A percentile compares a stretch with the other conserved stretches of the same genome.
These are phyloP conservation scores for Rhyacichthys aspro DNA, from an alignment of 2,797 vertebrate genomes.

Conservation along the genomic window DNA sequence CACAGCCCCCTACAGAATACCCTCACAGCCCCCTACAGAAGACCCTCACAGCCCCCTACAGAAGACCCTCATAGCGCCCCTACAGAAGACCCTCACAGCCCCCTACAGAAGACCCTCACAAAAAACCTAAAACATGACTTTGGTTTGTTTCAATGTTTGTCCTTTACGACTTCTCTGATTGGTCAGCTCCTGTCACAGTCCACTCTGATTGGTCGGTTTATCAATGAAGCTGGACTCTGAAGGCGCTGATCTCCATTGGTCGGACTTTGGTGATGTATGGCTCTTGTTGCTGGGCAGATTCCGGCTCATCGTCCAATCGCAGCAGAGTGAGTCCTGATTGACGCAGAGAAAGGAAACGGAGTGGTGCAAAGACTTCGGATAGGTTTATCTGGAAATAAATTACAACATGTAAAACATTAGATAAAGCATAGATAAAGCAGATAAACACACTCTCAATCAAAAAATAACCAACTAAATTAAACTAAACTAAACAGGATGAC, in stretches of 20 bases:
- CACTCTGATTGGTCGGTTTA: constrained; percentile 35
- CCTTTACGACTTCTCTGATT: background rate
- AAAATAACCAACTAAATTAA: background rate
- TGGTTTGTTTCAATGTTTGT: too few species aligned
- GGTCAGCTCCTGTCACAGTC: background rate
- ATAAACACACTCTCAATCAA: constrained; percentile 14
- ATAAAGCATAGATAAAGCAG: constrained; percentile 13
- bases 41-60: too few species aligned
- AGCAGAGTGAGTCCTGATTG: constrained; percentile 80
- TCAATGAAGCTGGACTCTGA: constrained; percentile 82
- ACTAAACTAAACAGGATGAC: background rate
- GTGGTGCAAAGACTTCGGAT: constrained; percentile 42
- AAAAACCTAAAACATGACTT: too few species aligned
- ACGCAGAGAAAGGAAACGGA: constrained; percentile 59
- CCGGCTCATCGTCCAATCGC: constrained; percentile 22
- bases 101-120: too few species aligned
- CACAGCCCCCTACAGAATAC: too few species aligned
- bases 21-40: too few species aligned
- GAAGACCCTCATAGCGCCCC: too few species aligned
- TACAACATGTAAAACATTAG: background rate
- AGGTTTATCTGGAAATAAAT: constrained; percentile 42
- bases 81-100: too few species aligned
- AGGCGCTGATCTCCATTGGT: constrained; percentile 92
- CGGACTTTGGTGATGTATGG: constrained; percentile 76
- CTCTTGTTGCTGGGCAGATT: constrained; percentile 21